phyloP scores from a whole-genome alignment of 2,888 invertebrate species.

The Ectobius pallidus region DNA sequence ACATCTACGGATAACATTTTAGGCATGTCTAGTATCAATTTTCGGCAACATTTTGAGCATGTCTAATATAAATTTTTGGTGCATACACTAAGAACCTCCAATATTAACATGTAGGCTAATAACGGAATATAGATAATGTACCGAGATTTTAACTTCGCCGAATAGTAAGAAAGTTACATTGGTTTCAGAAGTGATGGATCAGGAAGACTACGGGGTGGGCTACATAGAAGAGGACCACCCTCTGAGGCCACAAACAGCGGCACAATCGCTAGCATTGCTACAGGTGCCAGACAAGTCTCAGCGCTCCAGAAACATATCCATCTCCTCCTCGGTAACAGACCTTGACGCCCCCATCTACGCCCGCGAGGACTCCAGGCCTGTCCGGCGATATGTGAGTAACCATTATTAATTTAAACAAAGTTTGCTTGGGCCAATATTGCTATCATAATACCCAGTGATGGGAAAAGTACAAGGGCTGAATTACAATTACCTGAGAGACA shows the following conservation, averaged over 20 bases:
- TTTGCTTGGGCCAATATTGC: not conserved
- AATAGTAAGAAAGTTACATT: too few relatives aligned
- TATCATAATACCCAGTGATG: not conserved
- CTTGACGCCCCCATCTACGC: constrained; percentile 63
- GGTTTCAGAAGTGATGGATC: constrained; percentile 28
- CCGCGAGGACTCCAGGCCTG: constrained; percentile 47
- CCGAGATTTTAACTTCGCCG: too few relatives aligned
- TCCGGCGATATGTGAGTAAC: constrained; percentile 16
- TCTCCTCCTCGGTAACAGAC: constrained; percentile 62
- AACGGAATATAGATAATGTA: too few relatives aligned
- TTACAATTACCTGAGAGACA: too few relatives aligned
- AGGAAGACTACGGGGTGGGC: constrained; percentile 56
- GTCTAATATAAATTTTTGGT: too few relatives aligned
- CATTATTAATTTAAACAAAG: too few relatives aligned
- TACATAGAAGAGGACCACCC: constrained; percentile 63
- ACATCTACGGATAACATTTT: too few relatives aligned
- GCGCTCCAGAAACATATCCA: constrained; percentile 56
- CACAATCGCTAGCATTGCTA: constrained; percentile 50
- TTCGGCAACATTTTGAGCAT: too few relatives aligned
- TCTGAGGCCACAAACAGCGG: constrained; percentile 56
- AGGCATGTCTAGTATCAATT: too few relatives aligned
- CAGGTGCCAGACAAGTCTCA: constrained; percentile 54
- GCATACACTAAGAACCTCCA: too few relatives aligned
- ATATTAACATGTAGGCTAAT: too few relatives aligned
- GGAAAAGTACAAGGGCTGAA: not conserved